A percentile compares a stretch with the other conserved stretches of the same genome.
phyloP scores from a whole-genome alignment of 2,113 vertebrate species.

The Illadopsis cleaveri region DNA sequence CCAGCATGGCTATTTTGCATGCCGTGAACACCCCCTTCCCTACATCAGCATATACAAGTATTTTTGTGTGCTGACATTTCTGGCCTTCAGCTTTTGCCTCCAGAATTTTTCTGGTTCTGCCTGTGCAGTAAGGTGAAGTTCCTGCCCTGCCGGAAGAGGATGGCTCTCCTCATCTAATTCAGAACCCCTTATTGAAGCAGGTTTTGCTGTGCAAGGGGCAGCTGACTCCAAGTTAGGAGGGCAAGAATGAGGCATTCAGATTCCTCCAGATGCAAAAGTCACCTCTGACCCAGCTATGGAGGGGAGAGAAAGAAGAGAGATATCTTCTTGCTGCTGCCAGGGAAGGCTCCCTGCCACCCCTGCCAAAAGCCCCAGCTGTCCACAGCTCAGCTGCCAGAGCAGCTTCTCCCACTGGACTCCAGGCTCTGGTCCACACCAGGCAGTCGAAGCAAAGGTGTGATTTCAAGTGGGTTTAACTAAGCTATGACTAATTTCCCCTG shows the following conservation, averaged over 20 bases:
- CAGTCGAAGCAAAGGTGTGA: neutral
- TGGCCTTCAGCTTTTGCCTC: neutral
- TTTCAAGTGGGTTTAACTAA: neutral
- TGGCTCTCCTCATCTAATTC: neutral
- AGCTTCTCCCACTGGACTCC: neutral
- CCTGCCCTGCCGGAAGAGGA: neutral
- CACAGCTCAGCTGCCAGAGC: neutral
- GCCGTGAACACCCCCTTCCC: neutral
- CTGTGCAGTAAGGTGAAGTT: neutral
- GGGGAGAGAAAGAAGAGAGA: neutral
- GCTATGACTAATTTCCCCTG: neutral
- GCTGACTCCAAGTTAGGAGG: neutral
- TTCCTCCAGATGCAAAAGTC: neutral
- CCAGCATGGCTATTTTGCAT: neutral
- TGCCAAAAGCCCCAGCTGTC: conserved; percentile 35
- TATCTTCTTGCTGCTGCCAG: neutral
- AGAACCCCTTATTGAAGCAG: neutral
- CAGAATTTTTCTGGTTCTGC: neutral
- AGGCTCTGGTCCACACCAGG: neutral
- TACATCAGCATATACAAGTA: neutral
- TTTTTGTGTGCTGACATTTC: neutral
- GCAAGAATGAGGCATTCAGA: neutral
- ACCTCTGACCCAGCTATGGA: neutral
- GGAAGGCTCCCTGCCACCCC: neutral
- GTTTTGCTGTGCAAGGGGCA: neutral